Percentiles rank a stretch among this genome's conserved stretches.
Evolutionary conservation across 2,113 vertebrate species (phyloP).

Genomic region (Bos indicus): DNA sequence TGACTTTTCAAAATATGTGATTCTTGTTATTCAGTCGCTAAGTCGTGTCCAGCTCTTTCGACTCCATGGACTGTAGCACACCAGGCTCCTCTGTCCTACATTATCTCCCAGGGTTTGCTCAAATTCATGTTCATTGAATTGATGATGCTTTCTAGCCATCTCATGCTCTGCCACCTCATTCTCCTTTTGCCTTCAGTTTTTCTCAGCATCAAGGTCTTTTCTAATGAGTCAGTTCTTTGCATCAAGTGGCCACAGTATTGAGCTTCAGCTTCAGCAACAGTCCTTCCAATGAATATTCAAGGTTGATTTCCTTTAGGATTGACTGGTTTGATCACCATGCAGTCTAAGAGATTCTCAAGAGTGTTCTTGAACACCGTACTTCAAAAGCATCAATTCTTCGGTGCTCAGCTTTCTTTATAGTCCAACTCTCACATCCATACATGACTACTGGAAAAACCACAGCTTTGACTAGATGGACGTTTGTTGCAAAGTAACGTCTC

Average conservation of each 20-base stretch:
- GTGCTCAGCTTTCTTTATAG: not conserved
- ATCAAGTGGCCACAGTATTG: not conserved
- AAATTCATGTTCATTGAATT: not conserved
- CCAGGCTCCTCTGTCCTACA: not conserved
- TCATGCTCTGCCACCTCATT: not conserved
- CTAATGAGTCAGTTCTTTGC: not conserved
- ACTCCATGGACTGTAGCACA: not conserved
- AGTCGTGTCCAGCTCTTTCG: rapidly evolving
- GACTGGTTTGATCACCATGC: not conserved
- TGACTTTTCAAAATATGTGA: not conserved
- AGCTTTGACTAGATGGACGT: not conserved
- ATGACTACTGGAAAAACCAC: not conserved
- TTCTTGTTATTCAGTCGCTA: not conserved
- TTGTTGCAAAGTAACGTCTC: not conserved
- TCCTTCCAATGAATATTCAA: not conserved
- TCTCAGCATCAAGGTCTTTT: not conserved
- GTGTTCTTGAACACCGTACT: not conserved
- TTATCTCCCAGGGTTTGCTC: not conserved
- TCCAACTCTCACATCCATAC: not conserved
- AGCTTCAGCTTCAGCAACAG: not conserved
- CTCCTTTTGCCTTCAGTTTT: not conserved
- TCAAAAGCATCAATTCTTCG: not conserved
- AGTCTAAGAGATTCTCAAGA: not conserved
- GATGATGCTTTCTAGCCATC: not conserved
- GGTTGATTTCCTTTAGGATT: not conserved